Base-by-base conservation (phyloP, 2,888 invertebrate genomes). In the Allacma fusca region DNA sequence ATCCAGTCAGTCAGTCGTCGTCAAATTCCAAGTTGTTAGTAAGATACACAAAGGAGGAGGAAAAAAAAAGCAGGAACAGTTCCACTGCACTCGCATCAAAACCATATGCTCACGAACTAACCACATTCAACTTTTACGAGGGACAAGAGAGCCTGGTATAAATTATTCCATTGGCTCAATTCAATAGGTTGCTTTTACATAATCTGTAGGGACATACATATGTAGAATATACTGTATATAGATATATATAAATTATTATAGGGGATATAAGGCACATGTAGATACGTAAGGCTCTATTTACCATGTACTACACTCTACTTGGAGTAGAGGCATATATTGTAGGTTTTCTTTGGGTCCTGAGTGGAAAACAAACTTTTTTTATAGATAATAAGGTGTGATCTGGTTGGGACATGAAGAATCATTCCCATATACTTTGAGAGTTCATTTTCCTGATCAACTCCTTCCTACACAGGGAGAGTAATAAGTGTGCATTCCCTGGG, bases 1-100 rank as follows among this genome's bases (percentile, higher is more conserved):
- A 65, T 26, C 65, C 65, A 65, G 64, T 64, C 24, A 24, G 28
- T 28, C 65, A 26, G 26, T 65, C 65, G 26, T n/a, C 65, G 29
- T 65, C 29, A 65, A 28, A 29, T 28, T 65, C 65, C 65, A 65
- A 26, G 29, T n/a, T n/a, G 28, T 65, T 65, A 29, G n/a, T 26
- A 19, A 65, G 16, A n/a, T 23, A 70, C 21, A 26, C 19, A 44
- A 26, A 1, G 43, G 40, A 43, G 64, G 9, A 16, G 44, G 40
- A 64, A 40, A 43, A 23, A 64, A 29, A 40, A 64, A 34, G 67
- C 50, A 2, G n/a, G 50, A 50, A 19, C 5, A 50, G n/a, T n/a
- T 50, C n/a, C 50, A 19, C 50, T 50, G 50, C 5, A 40, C 40
- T 40, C 13, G 13, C 19, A 50, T n/a, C 50, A 50, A 50, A 50